Conservation (phyloP, 2,888 invertebrate genomes). For the Cetonia aurata region DNA sequence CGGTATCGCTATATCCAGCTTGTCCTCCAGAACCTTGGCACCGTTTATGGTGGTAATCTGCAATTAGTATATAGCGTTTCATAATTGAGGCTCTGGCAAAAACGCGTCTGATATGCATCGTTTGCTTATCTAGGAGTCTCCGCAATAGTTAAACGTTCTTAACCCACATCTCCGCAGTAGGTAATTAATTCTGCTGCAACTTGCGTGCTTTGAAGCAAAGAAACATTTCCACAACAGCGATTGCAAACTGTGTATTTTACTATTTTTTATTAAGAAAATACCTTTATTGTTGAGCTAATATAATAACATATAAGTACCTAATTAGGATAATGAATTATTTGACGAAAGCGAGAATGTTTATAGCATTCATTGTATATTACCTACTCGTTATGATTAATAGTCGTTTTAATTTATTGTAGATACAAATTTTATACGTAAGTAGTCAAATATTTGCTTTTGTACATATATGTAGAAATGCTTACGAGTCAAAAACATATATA, state of each 20-base stretch:
- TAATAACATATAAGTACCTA: not conserved
- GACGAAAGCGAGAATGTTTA: not conserved
- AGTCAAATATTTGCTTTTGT: too few species aligned
- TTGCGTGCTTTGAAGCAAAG: constrained; percentile 21
- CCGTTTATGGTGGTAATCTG: constrained; percentile 89
- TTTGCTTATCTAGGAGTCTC: constrained; percentile 22
- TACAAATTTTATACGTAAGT: too few species aligned
- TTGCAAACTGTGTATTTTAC: not conserved
- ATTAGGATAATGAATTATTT: not conserved
- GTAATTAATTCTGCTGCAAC: constrained; percentile 26
- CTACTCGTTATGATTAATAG: too few species aligned
- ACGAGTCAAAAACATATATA: too few species aligned
- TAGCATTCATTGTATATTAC: not conserved
- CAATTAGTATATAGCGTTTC: constrained; percentile 43
- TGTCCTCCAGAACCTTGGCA: constrained; percentile 83
- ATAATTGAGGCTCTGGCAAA: constrained; percentile 15
- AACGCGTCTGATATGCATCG: constrained; percentile 25
- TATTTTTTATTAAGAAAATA: constrained; percentile 7
- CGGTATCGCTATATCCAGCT: constrained; percentile 85
- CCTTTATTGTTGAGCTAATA: not conserved
- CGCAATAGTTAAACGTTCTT: constrained; percentile 22
- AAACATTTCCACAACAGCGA: constrained; percentile 13
- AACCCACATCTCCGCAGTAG: constrained; percentile 21
- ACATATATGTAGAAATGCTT: too few species aligned
- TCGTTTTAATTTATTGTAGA: too few species aligned